These are phyloP conservation scores for Pedetes capensis DNA, from an alignment of 2,113 vertebrate genomes.

Conservation along the genomic window DNA sequence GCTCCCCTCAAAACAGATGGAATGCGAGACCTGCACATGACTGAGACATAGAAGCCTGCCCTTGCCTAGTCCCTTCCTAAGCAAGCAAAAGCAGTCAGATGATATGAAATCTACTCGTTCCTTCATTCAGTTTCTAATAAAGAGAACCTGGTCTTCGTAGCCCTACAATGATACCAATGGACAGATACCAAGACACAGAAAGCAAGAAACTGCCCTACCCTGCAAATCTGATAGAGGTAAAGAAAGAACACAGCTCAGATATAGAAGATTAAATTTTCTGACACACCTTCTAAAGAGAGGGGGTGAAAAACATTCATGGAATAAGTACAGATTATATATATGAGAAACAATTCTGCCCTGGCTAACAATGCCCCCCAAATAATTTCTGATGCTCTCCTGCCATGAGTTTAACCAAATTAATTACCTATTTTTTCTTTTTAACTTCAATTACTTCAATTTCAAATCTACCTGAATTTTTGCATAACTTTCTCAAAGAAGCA, in stretches of 20 bases:
- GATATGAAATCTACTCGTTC: background rate
- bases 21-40: background rate
- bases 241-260: background rate
- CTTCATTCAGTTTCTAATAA: background rate
- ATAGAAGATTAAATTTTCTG: background rate
- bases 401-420: background rate
- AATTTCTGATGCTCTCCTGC: background rate
- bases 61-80: background rate
- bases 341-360: background rate
- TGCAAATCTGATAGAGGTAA: background rate
- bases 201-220: background rate
- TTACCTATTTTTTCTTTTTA: background rate
- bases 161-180: background rate
- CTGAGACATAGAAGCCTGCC: background rate
- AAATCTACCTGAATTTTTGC: background rate
- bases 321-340: background rate
- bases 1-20: background rate
- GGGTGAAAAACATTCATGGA: background rate
- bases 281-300: background rate
- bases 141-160: background rate
- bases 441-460: background rate
- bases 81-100: background rate
- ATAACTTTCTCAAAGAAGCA: background rate
- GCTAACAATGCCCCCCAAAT: background rate
- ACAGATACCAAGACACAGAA: background rate